Percentiles rank a stretch among this genome's conserved stretches.
Evolutionary conservation across 2,888 invertebrate genomes (phyloP).

Genomic region (Zhengitettix transpicula): DNA sequence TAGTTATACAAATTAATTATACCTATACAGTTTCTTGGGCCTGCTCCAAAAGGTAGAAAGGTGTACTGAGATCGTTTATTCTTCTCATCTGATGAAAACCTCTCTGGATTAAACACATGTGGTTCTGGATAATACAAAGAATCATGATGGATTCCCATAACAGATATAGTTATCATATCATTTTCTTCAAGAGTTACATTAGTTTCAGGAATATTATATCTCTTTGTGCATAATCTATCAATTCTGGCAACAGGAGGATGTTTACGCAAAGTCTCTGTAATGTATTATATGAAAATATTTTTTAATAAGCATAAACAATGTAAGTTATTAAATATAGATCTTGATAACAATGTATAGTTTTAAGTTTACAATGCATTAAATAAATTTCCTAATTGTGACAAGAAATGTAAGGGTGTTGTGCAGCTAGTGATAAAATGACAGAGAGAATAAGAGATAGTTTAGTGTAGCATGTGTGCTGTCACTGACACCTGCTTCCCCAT

Average conservation of each 20-base stretch:
- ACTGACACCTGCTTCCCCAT: too few species aligned
- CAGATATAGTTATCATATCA: constrained; percentile 24
- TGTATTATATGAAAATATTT: neutral
- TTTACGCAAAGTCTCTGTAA: constrained; percentile 38
- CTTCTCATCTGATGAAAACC: constrained; percentile 17
- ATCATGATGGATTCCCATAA: constrained; percentile 19
- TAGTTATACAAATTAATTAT: neutral
- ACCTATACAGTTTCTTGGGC: constrained; percentile 37
- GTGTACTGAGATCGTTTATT: constrained; percentile 14
- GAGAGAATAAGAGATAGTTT: too few species aligned
- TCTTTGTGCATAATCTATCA: constrained; percentile 35
- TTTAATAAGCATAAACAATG: too few species aligned
- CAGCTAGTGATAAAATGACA: too few species aligned
- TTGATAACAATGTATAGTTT: too few species aligned
- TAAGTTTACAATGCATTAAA: too few species aligned
- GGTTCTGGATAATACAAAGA: constrained; percentile 18
- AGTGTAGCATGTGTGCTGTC: too few species aligned
- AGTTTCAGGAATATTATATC: constrained; percentile 33
- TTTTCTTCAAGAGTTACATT: constrained; percentile 30
- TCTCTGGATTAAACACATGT: constrained; percentile 19
- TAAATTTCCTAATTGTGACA: too few species aligned
- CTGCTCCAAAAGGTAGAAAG: constrained; percentile 20
- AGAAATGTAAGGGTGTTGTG: too few species aligned
- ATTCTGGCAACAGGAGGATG: constrained; percentile 37
- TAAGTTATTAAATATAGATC: too few species aligned